A percentile compares a stretch with the other conserved stretches of the same genome.
phyloP scores from a whole-genome alignment of 1,140 invertebrate genomes.

The Mya arenaria region DNA sequence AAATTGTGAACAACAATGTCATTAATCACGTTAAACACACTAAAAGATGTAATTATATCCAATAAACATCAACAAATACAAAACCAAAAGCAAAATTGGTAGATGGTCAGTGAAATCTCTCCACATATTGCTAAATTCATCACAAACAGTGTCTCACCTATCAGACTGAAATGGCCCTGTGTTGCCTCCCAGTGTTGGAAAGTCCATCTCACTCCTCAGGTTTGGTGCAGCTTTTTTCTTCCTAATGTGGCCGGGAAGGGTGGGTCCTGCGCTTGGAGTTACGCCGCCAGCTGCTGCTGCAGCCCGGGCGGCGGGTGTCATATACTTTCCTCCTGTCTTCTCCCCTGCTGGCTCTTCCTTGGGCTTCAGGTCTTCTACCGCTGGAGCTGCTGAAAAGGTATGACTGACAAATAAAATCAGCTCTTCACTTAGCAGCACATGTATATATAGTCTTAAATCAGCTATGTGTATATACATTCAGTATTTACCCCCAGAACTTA shows the following conservation, averaged over 20 bases:
- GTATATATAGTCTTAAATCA: too few species aligned
- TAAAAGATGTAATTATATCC: too few species aligned
- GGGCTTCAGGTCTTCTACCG: not conserved
- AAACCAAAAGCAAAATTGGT: not conserved
- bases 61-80: too few species aligned
- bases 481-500: too few species aligned
- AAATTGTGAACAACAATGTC: too few species aligned
- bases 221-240: slow-evolving; percentile 71
- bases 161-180: not conserved
- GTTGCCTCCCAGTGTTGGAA: slow-evolving; percentile 68
- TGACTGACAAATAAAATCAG: too few species aligned
- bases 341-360: not conserved
- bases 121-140: not conserved
- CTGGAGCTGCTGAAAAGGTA: not conserved
- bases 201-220: slow-evolving; percentile 69
- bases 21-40: too few species aligned
- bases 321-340: not conserved
- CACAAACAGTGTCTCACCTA: slow-evolving; percentile 24
- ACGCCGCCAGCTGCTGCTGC: slow-evolving; percentile 8
- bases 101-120: too few species aligned
- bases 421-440: too few species aligned
- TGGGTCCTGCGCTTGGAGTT: slow-evolving; percentile 2
- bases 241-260: slow-evolving; percentile 30
- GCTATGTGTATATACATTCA: too few species aligned
- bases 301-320: not conserved